A percentile compares a stretch with the other conserved stretches of the same genome.
These are phyloP conservation scores for Leontocebus nigricollis DNA, from an alignment of 2,797 vertebrate species.

Conservation along the genomic window DNA sequence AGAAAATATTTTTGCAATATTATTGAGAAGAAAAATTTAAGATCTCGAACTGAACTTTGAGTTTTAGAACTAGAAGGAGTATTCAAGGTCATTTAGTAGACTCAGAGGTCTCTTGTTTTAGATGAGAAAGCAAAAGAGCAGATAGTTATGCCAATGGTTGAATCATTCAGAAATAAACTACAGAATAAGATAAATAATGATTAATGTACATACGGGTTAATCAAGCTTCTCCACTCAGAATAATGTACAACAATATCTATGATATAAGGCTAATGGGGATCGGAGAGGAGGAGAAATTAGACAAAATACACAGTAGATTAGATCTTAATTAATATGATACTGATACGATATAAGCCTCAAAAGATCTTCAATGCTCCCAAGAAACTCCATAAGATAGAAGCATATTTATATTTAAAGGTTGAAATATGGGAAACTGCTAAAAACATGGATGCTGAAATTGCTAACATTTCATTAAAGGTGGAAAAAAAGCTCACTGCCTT, in stretches of 20 bases:
- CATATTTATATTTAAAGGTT: constrained; percentile 37
- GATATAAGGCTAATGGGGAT: not conserved
- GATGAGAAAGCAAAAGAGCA: not conserved
- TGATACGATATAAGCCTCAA: not conserved
- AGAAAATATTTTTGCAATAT: not conserved
- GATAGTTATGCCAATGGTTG: not conserved
- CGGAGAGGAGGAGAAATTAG: not conserved
- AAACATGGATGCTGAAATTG: constrained; percentile 54
- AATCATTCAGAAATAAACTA: not conserved
- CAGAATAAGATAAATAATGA: not conserved
- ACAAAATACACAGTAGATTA: not conserved
- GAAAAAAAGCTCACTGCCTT: not conserved
- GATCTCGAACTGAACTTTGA: not conserved
- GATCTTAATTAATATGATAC: not conserved
- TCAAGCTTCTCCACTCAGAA: not conserved
- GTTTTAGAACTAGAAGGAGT: not conserved
- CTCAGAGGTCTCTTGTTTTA: not conserved
- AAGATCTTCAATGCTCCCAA: not conserved
- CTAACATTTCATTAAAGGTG: constrained; percentile 52
- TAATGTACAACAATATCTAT: not conserved
- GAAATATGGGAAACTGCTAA: constrained; percentile 28
- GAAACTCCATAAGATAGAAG: not conserved
- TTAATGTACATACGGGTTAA: not conserved
- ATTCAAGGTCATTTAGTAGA: not conserved
- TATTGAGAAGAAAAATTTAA: not conserved